Base-by-base conservation (phyloP, 2,113 vertebrate species). In the Mastomys coucha region DNA sequence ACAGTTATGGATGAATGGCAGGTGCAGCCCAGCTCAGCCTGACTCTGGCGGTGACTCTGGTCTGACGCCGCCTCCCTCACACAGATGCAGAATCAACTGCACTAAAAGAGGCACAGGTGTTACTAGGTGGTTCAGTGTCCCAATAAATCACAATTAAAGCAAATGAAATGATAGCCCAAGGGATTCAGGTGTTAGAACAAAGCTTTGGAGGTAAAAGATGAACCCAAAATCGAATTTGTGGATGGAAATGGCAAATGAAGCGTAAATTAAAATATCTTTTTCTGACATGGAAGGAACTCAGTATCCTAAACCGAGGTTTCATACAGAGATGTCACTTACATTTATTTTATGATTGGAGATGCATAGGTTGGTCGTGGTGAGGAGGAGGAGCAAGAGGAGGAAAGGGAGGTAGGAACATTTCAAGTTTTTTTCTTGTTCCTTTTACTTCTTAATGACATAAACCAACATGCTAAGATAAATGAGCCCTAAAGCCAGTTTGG, bases 371-470 rank as follows among this genome's bases (percentile, higher is more conserved):
- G 2, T 73, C 31, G 20, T 69, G 80, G 22, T 17, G 45, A 72
- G 42, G 53, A 76, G 51, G 8, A 65, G 67, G 89, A 60, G 19
- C 19, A 60, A 10, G 58, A 60, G 19, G 58, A 63, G 60, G 24
- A 63, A 24, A 22, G 26, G 60, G 89, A 82, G 31, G 36, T 39
- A 84, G 75, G 86, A 91, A 60, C 14, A 84, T 73, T 22, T 87
- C 77, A 26, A 39, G 24, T 22, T 85, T 58, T 58, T 45, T 56
- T 58, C 22, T 22, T 84, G 39, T 60, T 73, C 24, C 87, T 56
- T 97, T 95, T 86, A 70, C 39, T 87, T 58, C 14, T 75, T 84
- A 84, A 93, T 63, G 53, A 88, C 89, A 90, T 67, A 51, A 88
- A 78, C 42, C 28, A 92, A 97, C 93, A 63, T 75, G 42, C 49